Evolutionary conservation across 2,888 invertebrate genomes (phyloP), one percentile per base, ranked within the genome.

Genomic region (Coecobrya sp.): DNA sequence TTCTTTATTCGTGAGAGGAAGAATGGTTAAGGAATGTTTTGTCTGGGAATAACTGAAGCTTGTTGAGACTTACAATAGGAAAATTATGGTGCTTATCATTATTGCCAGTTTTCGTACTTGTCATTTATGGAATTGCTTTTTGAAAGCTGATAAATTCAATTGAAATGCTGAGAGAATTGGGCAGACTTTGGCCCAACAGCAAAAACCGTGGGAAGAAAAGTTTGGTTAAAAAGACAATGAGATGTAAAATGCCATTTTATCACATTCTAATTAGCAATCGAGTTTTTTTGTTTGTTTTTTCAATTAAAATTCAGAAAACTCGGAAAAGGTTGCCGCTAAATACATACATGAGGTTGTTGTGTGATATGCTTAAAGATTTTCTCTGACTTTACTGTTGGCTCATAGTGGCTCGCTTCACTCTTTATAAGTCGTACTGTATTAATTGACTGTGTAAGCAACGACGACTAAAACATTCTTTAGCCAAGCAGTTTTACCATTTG

Each of bases 251-350:
- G 27, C 25, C 16, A 36, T 82, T 82, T 82, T 82, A 82, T 82
- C 59, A 59, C 59, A 82, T 55, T 52, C 42, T 82, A 82, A 82
- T 82, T 82, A 82, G 59, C 81, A 82, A 59, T 36, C 19, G 8
- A 10, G 59, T 59, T 59, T 82, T n/a, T 82, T 49, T 76, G 25
- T 49, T 0, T 19, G 19, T 55, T 82, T 55, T 82, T 82, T 82
- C 81, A 82, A 82, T 82, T 82, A 82, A 82, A 82, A 82, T 49
- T 82, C 59, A 19, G 81, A 55, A 82, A 82, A 82, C 10, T 16
- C 11, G 11, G 10, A 27, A 55, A 52, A 59, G 5, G 27, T 82
- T 82, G 59, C 81, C 30, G 59, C 59, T 73, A 3, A 45, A 25
- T n/a, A n/a, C n/a, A n/a, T n/a, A 7, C n/a, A 36, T 36, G 36